Conservation (phyloP, 2,888 invertebrate genomes). For the Volucella bombylans region DNA sequence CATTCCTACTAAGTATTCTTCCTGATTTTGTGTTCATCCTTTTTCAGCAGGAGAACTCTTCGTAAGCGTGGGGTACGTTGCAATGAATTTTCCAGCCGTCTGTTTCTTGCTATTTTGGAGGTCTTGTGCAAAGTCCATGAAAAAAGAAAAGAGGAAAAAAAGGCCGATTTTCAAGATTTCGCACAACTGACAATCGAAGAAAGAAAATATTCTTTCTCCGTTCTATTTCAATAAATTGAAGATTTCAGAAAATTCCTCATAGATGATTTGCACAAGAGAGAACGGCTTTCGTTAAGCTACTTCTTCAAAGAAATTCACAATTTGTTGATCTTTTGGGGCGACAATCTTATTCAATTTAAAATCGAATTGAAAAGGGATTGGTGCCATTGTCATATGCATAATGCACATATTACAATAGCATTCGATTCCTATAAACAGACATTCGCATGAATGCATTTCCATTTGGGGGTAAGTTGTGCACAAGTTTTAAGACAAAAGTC, state of each 20-base stretch:
- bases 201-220: not conserved
- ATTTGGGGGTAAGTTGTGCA: no score
- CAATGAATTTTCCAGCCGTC: constrained; percentile 51
- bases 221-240: constrained; percentile 42
- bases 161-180: constrained; percentile 11
- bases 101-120: constrained; percentile 4
- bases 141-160: not conserved
- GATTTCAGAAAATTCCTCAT: constrained; percentile 20
- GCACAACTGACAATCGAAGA: constrained; percentile 27
- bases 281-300: constrained; percentile 30
- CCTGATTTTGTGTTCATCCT: constrained; percentile 45
- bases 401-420: not conserved
- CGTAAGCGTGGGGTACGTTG: constrained; percentile 17
- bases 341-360: constrained; percentile 37
- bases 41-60: constrained; percentile 11
- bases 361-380: constrained; percentile 21
- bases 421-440: no score
- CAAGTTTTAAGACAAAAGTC: no score
- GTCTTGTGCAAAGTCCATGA: constrained; percentile 12
- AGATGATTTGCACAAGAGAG: constrained; percentile 13
- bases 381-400: not conserved
- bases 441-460: no score
- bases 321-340: constrained; percentile 42
- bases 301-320: constrained; percentile 12
- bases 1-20: constrained; percentile 61